These are phyloP conservation scores for Drosophila sproati DNA, from an alignment of 1,140 invertebrate genomes.

Conservation along the genomic window DNA sequence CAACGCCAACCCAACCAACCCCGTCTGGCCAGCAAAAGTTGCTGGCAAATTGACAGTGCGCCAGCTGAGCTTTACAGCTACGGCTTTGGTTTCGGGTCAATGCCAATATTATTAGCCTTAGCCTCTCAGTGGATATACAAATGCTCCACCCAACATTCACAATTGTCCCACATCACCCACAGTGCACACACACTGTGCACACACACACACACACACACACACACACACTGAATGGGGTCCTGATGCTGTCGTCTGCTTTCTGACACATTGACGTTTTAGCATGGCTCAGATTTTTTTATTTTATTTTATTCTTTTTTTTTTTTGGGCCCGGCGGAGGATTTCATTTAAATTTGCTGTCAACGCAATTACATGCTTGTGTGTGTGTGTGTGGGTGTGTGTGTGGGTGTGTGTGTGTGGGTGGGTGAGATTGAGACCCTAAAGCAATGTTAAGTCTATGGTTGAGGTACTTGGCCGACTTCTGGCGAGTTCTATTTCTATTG, in stretches of 20 bases:
- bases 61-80: slow-evolving; percentile 76
- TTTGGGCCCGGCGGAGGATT: slow-evolving; percentile 48
- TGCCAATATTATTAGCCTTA: slow-evolving; percentile 76
- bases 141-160: slow-evolving; percentile 1
- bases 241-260: slow-evolving; percentile 71
- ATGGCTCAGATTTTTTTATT: slow-evolving; percentile 18
- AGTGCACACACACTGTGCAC: not conserved
- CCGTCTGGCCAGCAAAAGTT: not conserved
- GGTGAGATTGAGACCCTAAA: slow-evolving; percentile 8
- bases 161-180: slow-evolving; percentile 1
- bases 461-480: not conserved
- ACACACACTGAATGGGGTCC: slow-evolving; percentile 11
- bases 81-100: slow-evolving; percentile 64
- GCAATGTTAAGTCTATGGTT: slow-evolving; percentile 15
- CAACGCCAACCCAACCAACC: not conserved
- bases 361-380: slow-evolving; percentile 73
- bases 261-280: slow-evolving; percentile 74
- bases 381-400: not conserved
- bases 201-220: slow-evolving; percentile 1
- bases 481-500: slow-evolving; percentile 15
- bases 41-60: slow-evolving; percentile 73
- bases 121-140: slow-evolving; percentile 15
- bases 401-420: slow-evolving; percentile 11
- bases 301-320: slow-evolving; percentile 4
- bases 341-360: slow-evolving; percentile 83